Base-by-base conservation (phyloP, 2,797 vertebrate species). In the Malacoctenus gilli region DNA sequence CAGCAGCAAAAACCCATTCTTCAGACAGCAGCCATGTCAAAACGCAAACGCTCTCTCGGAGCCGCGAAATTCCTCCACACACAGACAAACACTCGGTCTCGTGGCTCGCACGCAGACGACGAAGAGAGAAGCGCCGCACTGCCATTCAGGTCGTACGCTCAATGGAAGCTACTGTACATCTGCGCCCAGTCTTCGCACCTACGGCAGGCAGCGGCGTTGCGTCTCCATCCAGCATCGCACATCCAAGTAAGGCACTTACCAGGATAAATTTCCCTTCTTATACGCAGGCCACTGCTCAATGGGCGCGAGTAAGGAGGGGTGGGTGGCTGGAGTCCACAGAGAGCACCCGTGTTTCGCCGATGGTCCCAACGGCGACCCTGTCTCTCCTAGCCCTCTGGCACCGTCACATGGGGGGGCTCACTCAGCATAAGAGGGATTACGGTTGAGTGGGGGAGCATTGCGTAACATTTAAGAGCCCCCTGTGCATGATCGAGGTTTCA, bases 361-460 rank as follows among this genome's bases (percentile, higher is more conserved):
- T 8, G 6, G 72, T 60, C 68, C 51, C 46, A 52, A 21, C 61
- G 68, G 59, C 50, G 59, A 44, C 59, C 69, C 59, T 16, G 59
- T 59, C 56, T 61, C 55, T 72, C 68, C 60, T 69, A 60, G 13
- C 32, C 39, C 67, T 64, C 68, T 22, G 64, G 51, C 64, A 11
- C 18, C 8, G 21, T 89, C 87, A 89, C 87, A 87, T 87, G 82
- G 70, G 76, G 66, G 75, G 79, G 58, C 59, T 83, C 61, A 63
- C 67, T 86, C 64, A 57, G 80, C 43, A 52, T 87, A 83, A 87
- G 77, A 64, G 50, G 84, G 87, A 90, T 91, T 89, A 88, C 39
- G 53, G 41, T 43, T 42, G 63, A 77, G 64, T 64, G 68, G 70
- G 77, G 77, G 69, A 77, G 68, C 59, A 60, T 90, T 86, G 62